Evolutionary conservation across 1,140 invertebrate genomes (phyloP), one percentile per base, ranked within the genome.

Genomic region (Papilio glaucus): DNA sequence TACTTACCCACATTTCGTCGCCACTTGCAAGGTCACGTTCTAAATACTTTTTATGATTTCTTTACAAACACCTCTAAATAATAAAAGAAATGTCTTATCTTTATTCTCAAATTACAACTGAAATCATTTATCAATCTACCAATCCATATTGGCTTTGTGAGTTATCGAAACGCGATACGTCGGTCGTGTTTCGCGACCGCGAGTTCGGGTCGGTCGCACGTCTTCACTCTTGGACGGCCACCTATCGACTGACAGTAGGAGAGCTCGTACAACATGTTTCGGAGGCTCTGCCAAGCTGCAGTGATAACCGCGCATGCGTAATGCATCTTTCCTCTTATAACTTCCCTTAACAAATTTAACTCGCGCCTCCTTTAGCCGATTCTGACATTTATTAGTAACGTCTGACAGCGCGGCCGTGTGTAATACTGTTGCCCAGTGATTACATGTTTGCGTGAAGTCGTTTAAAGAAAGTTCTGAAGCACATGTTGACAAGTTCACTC

Each of bases 171-270:
- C 18, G 21, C 39, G 39, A 45, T 42, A 45, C 65, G 65, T 63
- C 37, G 61, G 12, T 57, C 42, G 68, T 57, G 15, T 39, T 15
- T 18, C 65, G 38, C 0, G 12, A 5, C 21, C 9, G 71, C 53
- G 57, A 71, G 73, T 42, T 62, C 67, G 29, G 69, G 0, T 71
- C 33, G 21, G 49, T 57, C n/a, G 53, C 73, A 65, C 85, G 79
- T 75, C 81, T 77, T 68, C 33, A 78, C 79, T 73, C 61, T 33
- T 13, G 61, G 69, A 72, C 67, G 75, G 75, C 49, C 61, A 77
- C 74, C 82, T 90, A 90, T 90, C 85, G 88, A 90, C 88, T 90
- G 85, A 87, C 83, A 87, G 73, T 60, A 77, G 72, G 74, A 73
- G 74, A 63, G 72, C 41, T 69, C 67, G 72, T 78, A 78, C 80